Evolutionary conservation across 2,888 invertebrate species (phyloP).

Genomic region (Catocala nupta): DNA sequence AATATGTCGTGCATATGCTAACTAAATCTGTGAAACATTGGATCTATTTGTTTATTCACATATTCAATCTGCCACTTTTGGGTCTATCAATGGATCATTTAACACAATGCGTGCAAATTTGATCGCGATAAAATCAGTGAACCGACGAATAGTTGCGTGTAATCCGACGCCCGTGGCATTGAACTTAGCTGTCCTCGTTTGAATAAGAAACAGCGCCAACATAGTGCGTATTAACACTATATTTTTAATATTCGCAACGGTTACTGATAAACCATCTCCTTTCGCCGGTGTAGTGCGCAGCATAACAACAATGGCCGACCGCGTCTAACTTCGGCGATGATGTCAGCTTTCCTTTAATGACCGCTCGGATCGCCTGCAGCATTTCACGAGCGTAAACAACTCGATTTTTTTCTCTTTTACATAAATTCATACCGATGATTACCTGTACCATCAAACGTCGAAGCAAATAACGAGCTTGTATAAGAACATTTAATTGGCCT

Average conservation of each 20-base stretch:
- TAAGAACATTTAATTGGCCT: conserved; percentile 50
- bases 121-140: conserved; percentile 73
- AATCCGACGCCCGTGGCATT: conserved; percentile 74
- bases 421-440: conserved; percentile 56
- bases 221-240: conserved; percentile 61
- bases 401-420: conserved; percentile 56
- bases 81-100: conserved; percentile 69
- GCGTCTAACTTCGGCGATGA: conserved; percentile 79
- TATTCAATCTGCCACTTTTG: conserved; percentile 48
- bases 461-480: conserved; percentile 47
- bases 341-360: conserved; percentile 83
- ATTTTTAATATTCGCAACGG: conserved; percentile 74
- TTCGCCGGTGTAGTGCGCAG: conserved; percentile 65
- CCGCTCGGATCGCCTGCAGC: conserved; percentile 68
- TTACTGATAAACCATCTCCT: conserved; percentile 77
- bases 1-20: conserved; percentile 31
- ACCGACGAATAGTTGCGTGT: conserved; percentile 69
- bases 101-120: conserved; percentile 74
- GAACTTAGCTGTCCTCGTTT: conserved; percentile 71
- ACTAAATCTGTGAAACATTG: conserved; percentile 29
- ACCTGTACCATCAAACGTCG: conserved; percentile 47
- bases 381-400: conserved; percentile 72
- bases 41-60: conserved; percentile 44
- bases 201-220: conserved; percentile 60
- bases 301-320: conserved; percentile 75